Evolutionary conservation across 2,888 invertebrate species (phyloP).

Genomic region (Drosophila mimetica): DNA sequence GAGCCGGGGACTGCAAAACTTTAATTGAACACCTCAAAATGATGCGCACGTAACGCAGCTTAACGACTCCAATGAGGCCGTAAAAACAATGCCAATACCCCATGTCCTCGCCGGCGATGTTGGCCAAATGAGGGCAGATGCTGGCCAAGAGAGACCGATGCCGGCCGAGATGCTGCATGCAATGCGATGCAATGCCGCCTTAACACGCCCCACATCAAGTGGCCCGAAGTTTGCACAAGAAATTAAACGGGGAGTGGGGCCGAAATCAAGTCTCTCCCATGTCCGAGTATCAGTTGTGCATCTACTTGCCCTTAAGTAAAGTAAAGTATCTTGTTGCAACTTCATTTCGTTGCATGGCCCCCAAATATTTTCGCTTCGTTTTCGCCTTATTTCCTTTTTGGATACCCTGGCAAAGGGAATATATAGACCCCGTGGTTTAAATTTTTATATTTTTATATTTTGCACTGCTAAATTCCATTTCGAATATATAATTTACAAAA

Average conservation of each 20-base stretch:
- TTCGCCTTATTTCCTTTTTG: slow-evolving; percentile 1
- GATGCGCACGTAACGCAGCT: slow-evolving; percentile 79
- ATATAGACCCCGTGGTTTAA: no score
- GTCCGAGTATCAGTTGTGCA: slow-evolving; percentile 77
- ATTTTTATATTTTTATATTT: background rate
- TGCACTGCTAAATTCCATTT: no score
- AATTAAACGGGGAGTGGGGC: slow-evolving; percentile 68
- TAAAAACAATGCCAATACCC: slow-evolving; percentile 47
- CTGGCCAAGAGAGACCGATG: slow-evolving; percentile 23
- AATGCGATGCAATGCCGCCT: slow-evolving; percentile 47
- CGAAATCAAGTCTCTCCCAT: slow-evolving; percentile 57
- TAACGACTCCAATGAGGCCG: slow-evolving; percentile 60
- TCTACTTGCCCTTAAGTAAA: slow-evolving; percentile 81
- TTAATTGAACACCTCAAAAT: slow-evolving; percentile 81
- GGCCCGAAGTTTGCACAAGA: slow-evolving; percentile 75
- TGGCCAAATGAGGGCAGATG: slow-evolving; percentile 70
- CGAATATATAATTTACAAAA: no score
- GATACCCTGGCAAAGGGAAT: slow-evolving; percentile 12
- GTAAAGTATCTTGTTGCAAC: slow-evolving; percentile 81
- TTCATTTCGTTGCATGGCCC: slow-evolving; percentile 77
- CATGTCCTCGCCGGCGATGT: slow-evolving; percentile 53
- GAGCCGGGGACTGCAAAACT: slow-evolving; percentile 46
- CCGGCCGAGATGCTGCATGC: slow-evolving; percentile 49
- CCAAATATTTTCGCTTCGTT: slow-evolving; percentile 70
- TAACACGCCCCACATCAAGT: slow-evolving; percentile 57